Percentiles rank a stretch among this genome's conserved stretches.
phyloP scores from a whole-genome alignment of 2,797 vertebrate genomes.

The Lepilemur septentrionalis region DNA sequence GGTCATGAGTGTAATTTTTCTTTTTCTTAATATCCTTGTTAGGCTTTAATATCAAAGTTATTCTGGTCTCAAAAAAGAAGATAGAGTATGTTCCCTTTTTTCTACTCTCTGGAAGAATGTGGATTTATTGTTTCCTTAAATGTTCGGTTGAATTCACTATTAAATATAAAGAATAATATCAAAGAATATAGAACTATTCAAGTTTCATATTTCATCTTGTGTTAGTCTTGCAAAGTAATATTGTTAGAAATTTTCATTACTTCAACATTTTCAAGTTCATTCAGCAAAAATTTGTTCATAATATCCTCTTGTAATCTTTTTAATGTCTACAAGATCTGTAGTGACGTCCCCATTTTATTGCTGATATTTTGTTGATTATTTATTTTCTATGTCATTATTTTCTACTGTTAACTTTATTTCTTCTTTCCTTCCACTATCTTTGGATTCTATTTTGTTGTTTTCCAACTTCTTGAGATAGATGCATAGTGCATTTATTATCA shows the following conservation, averaged over 20 bases:
- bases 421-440: background rate
- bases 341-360: background rate
- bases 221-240: background rate
- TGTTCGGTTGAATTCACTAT: background rate
- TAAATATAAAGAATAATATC: slow-evolving; percentile 13
- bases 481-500: background rate
- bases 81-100: background rate
- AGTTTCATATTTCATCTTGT: background rate
- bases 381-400: slow-evolving; percentile 31
- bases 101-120: background rate
- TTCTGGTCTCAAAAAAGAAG: background rate
- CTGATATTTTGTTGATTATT: background rate
- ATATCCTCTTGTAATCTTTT: background rate
- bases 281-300: background rate
- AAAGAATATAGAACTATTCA: background rate
- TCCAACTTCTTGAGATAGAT: slow-evolving; percentile 11
- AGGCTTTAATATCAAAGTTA: background rate
- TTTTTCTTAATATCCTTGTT: background rate
- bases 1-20: background rate
- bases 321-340: background rate
- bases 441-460: slow-evolving; percentile 31
- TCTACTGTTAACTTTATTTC: background rate
- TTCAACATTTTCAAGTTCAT: background rate
- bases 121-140: slow-evolving; percentile 6
- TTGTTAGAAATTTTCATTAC: slow-evolving; percentile 12